phyloP scores from a whole-genome alignment of 2,888 invertebrate species.

The Notodonta ziczac region DNA sequence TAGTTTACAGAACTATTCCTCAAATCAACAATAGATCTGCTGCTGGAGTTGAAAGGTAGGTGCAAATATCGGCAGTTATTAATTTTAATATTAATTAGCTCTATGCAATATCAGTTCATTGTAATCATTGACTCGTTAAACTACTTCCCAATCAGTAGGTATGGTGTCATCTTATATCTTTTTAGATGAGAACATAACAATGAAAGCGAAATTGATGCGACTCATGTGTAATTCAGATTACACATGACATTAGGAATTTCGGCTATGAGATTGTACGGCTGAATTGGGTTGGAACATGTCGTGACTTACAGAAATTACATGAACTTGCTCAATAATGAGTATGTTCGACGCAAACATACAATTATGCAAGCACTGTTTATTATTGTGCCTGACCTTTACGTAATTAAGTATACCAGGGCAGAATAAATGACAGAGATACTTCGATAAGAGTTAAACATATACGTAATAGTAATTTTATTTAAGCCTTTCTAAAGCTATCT shows the following conservation, averaged over 20 bases:
- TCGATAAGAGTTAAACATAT: too few relatives aligned
- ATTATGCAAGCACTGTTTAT: neutral
- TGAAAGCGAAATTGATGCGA: constrained; percentile 21
- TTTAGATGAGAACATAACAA: constrained; percentile 20
- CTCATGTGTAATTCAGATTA: neutral
- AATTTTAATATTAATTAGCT: too few relatives aligned
- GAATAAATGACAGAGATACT: too few relatives aligned
- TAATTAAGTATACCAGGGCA: too few relatives aligned
- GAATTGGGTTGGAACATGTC: constrained; percentile 62
- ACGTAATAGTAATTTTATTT: too few relatives aligned
- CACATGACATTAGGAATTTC: constrained; percentile 20
- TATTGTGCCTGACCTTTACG: neutral
- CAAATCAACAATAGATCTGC: too few relatives aligned
- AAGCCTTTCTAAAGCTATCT: too few relatives aligned
- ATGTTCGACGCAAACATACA: neutral
- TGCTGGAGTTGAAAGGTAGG: too few relatives aligned
- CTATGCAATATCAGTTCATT: too few relatives aligned
- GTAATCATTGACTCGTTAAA: neutral
- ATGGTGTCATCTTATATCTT: neutral
- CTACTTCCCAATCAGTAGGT: neutral
- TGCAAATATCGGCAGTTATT: too few relatives aligned
- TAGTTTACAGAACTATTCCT: too few relatives aligned
- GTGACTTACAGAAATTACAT: constrained; percentile 51
- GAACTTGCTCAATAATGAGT: constrained; percentile 35
- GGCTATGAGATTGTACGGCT: constrained; percentile 42